Evolutionary conservation across 1,140 invertebrate species (phyloP).

Genomic region (Oedothorax gibbosus): DNA sequence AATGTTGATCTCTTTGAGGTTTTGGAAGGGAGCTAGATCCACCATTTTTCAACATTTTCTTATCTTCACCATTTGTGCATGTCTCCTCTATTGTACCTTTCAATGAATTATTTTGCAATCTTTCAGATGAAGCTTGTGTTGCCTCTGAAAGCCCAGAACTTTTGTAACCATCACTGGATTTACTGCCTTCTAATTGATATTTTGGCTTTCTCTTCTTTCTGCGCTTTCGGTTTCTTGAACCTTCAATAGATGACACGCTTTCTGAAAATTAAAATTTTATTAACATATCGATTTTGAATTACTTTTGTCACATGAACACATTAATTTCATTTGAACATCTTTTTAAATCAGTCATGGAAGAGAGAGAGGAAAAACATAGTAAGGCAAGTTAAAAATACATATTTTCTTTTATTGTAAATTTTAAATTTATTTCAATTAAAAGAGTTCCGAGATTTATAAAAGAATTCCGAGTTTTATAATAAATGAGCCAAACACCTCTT

Average conservation of each 20-base stretch:
- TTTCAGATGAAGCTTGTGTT: constrained; percentile 45
- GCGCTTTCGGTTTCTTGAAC: constrained; percentile 49
- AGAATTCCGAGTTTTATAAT: no score
- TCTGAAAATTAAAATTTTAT: constrained; percentile 54
- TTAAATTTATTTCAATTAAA: no score
- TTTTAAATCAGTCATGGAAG: no score
- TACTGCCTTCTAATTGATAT: constrained; percentile 39
- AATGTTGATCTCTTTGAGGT: constrained; percentile 34
- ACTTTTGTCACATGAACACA: background rate
- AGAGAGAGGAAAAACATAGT: no score
- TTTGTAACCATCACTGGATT: constrained; percentile 40
- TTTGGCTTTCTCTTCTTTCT: constrained; percentile 49
- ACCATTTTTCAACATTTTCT: constrained; percentile 39
- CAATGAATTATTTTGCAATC: constrained; percentile 41
- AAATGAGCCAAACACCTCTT: no score
- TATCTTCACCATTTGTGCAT: constrained; percentile 56
- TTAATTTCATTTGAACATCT: background rate
- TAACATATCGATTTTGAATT: no score
- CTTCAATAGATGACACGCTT: constrained; percentile 64
- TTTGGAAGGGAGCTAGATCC: constrained; percentile 32
- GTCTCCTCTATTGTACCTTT: constrained; percentile 23
- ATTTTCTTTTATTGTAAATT: no score
- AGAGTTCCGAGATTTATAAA: no score
- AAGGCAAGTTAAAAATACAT: no score
- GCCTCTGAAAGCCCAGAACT: constrained; percentile 55